These are phyloP conservation scores for Xiphophorus birchmanni DNA, from an alignment of 2,797 vertebrate species.

Conservation along the genomic window DNA sequence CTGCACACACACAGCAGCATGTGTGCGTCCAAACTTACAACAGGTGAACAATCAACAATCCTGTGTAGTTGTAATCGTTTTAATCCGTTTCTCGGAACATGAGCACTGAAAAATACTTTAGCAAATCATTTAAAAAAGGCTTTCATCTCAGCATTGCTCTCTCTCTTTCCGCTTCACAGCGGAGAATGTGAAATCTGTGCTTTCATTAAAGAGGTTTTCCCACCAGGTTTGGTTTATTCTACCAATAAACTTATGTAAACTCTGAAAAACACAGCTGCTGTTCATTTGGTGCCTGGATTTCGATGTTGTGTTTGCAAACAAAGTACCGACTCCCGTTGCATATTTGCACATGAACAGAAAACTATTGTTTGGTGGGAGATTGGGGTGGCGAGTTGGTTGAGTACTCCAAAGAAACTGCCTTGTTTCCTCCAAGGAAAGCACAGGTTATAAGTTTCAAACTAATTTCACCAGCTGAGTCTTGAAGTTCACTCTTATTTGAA, in stretches of 20 bases:
- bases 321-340: not conserved
- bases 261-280: not conserved
- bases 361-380: not conserved
- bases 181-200: not conserved
- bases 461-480: not conserved
- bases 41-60: not conserved
- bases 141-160: not conserved
- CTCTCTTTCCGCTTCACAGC: not conserved
- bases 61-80: not conserved
- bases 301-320: not conserved
- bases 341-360: not conserved
- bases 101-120: not conserved
- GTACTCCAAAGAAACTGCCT: not conserved
- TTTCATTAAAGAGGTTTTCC: not conserved
- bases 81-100: not conserved
- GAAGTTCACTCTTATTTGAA: not conserved
- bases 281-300: not conserved
- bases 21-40: not conserved
- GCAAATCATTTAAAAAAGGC: not conserved
- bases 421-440: not conserved
- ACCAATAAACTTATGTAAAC: not conserved
- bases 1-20: not conserved
- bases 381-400: not conserved
- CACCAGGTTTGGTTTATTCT: not conserved
- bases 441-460: not conserved